Conservation (phyloP, 30 jellyfish, hydroid and myxozoan genomes). For the Aurelia sp. region DNA sequence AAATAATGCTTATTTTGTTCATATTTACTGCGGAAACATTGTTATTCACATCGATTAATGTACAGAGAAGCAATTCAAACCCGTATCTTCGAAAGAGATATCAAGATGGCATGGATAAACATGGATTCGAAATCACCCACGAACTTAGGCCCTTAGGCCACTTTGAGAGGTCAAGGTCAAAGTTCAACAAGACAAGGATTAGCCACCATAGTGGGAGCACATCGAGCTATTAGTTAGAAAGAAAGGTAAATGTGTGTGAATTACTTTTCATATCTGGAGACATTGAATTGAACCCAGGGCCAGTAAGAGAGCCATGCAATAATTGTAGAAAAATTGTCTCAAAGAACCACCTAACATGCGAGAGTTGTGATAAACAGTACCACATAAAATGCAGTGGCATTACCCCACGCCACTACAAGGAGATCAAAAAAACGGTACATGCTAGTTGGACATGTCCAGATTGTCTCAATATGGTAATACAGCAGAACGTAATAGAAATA, state of each 20-base stretch:
- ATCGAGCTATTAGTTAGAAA: not conserved
- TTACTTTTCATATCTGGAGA: conserved; percentile 18
- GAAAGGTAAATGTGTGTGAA: conserved; percentile 15
- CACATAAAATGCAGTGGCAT: conserved; percentile 48
- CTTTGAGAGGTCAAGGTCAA: too few relatives aligned
- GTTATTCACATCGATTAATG: too few relatives aligned
- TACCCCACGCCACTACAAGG: conserved; percentile 40
- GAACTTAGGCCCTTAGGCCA: too few relatives aligned
- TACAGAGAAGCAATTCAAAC: too few relatives aligned
- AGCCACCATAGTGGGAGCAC: conserved; percentile 13
- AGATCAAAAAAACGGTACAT: conserved; percentile 25
- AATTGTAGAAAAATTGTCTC: conserved; percentile 30
- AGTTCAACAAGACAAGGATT: conserved; percentile 12
- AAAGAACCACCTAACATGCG: conserved; percentile 37
- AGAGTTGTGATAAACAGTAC: conserved; percentile 36
- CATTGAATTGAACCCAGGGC: conserved; percentile 31
- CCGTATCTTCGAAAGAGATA: too few relatives aligned
- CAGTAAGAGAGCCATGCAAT: too few relatives aligned
- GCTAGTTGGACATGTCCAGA: conserved; percentile 35
- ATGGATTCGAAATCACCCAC: too few relatives aligned
- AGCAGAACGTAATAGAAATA: too few relatives aligned
- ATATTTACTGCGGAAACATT: too few relatives aligned
- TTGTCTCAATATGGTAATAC: conserved; percentile 18
- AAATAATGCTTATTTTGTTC: too few relatives aligned
- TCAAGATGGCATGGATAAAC: too few relatives aligned